Evolutionary conservation across 2,888 invertebrate genomes (phyloP), one percentile per base, ranked within the genome.

Genomic region (Conomelus anceps): DNA sequence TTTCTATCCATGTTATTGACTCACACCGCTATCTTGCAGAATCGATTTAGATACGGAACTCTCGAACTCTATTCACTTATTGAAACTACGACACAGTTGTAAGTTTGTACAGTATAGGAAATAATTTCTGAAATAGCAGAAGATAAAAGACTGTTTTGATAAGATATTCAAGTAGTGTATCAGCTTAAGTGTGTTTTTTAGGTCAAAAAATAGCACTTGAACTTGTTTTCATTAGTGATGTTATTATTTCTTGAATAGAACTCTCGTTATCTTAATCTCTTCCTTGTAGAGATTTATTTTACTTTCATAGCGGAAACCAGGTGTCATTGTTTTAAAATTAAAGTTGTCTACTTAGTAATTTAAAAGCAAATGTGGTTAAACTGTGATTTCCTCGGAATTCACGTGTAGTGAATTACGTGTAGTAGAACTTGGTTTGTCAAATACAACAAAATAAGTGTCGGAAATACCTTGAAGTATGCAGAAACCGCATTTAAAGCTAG

Each of bases 221-320:
- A 89, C 89, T 89, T 34, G 41, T 22, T 89, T n/a, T 22, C 86
- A 89, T 89, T 84, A 86, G 86, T 89, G 88, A 84, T 22, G 13
- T 22, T 23, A 89, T 85, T 86, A n/a, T n/a, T n/a, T n/a, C 29
- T 41, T 29, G 34, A 23, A 22, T 23, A 9, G n/a, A 29, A 20
- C 23, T 86, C 23, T 17, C 17, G 63, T n/a, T 63, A 63, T n/a
- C 63, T 63, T n/a, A 63, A 13, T 63, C 7, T 63, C n/a, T 23
- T 63, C n/a, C n/a, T n/a, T n/a, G n/a, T n/a, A 22, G 1, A 23
- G 22, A n/a, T n/a, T 3, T n/a, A 34, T 88, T 86, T 63, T n/a
- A 63, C n/a, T 63, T 26, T 63, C n/a, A n/a, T 17, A 17, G 41
- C 17, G 17, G 41, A 41, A 41, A 84, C 85, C 22, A 23, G n/a